Base-by-base conservation (phyloP, 2,888 invertebrate species). In the Oasisia sp. region DNA sequence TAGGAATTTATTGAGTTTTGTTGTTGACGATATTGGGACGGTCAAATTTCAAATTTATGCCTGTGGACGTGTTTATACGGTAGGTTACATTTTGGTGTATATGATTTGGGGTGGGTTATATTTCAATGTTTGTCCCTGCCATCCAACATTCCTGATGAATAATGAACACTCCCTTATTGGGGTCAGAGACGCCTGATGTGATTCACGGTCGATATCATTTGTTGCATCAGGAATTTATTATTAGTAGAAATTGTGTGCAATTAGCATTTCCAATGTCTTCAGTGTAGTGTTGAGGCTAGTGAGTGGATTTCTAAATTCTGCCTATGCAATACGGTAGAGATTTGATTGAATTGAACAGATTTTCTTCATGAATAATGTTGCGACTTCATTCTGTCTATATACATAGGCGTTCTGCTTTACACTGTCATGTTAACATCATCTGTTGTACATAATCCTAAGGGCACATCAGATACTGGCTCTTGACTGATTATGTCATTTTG, bases 391-490 rank as follows among this genome's bases (percentile, higher is more conserved):
- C 74, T 50, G 9, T 12, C 50, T 74, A 74, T 74, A n/a, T 74
- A 74, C 27, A n/a, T 27, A 74, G 74, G 74, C 27, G 27, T 7
- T 74, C n/a, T 3, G 19, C 74, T 2, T 74, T 74, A 74, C n/a
- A 74, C 74, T 74, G 74, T 19, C 74, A 19, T 27, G 74, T 74
- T 74, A 74, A 74, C 74, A 19, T 14, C 27, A 74, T 74, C 27
- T 74, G 74, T 74, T 74, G 74, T 74, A 74, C 74, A 74, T 74
- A 74, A 74, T 74, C 74, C 74, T n/a, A 74, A 27, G 74, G n/a
- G 74, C 74, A 74, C 74, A 7, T n/a, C 27, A 7, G 3, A 74
- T 74, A 74, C 27, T 14, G 14, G 50, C 50, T 12, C 38, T 38
- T 38, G 38, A 38, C 38, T 50, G 50, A 50, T 14, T 50, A 14